These are phyloP conservation scores for Cephus pulcher DNA, from an alignment of 2,888 invertebrate species.

Conservation along the genomic window DNA sequence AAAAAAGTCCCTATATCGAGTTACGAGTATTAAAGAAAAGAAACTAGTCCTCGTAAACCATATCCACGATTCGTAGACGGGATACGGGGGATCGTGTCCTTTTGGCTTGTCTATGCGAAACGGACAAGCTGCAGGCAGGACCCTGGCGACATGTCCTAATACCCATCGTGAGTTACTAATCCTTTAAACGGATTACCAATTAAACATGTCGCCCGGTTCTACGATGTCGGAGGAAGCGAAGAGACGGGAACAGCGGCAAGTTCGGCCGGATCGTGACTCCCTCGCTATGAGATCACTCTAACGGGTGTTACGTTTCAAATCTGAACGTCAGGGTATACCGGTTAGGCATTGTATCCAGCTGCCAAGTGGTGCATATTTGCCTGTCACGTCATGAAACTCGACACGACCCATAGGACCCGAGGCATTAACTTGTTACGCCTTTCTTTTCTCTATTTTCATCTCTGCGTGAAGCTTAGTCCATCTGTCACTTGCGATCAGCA, in stretches of 20 bases:
- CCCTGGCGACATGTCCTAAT: conserved; percentile 58
- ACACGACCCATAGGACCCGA: conserved; percentile 32
- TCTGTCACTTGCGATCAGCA: conserved; percentile 35
- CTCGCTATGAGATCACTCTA: conserved; percentile 29
- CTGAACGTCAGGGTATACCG: conserved; percentile 38
- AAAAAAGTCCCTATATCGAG: neutral
- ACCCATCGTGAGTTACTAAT: conserved; percentile 62
- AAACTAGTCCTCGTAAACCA: neutral
- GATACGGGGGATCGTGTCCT: conserved; percentile 33
- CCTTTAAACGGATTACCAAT: conserved; percentile 66
- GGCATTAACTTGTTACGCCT: conserved; percentile 32
- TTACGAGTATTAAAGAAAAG: neutral
- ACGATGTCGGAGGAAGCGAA: conserved; percentile 10
- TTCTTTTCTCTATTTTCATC: conserved; percentile 24
- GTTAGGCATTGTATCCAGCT: conserved; percentile 41
- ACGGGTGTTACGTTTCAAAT: conserved; percentile 55
- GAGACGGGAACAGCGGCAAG: neutral
- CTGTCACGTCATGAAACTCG: conserved; percentile 43
- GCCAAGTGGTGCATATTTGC: conserved; percentile 47
- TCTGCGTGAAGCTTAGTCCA: conserved; percentile 26
- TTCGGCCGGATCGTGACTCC: conserved; percentile 16
- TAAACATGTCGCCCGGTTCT: conserved; percentile 56
- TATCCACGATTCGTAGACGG: neutral
- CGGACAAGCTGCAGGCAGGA: conserved; percentile 54
- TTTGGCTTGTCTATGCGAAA: conserved; percentile 56